Conservation (phyloP, 2,888 invertebrate genomes). For the Lasioglossum oenotherae region DNA sequence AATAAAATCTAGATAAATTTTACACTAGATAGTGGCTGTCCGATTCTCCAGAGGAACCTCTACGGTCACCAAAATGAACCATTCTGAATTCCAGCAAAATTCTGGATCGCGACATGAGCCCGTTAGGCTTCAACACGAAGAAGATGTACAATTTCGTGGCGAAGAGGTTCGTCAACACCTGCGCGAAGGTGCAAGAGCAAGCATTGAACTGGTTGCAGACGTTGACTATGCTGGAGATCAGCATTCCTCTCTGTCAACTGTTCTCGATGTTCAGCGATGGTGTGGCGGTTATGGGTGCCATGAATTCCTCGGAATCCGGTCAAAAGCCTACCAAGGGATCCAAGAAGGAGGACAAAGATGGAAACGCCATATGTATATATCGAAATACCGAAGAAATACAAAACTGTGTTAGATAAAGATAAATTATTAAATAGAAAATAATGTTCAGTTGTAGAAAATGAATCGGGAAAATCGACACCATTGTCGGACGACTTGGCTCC, state of each 20-base stretch:
- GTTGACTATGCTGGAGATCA: constrained; percentile 94
- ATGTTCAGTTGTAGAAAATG: constrained; percentile 89
- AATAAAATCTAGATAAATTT: too few relatives aligned
- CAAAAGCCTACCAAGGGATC: constrained; percentile 73
- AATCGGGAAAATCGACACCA: constrained; percentile 89
- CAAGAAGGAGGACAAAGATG: constrained; percentile 73
- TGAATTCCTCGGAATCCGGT: constrained; percentile 71
- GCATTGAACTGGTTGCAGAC: constrained; percentile 96
- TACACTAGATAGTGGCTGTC: too few relatives aligned
- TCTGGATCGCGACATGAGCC: constrained; percentile 97
- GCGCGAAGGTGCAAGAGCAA: constrained; percentile 93
- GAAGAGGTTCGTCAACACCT: constrained; percentile 92
- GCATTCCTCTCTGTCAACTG: constrained; percentile 93
- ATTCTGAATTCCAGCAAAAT: constrained; percentile 91
- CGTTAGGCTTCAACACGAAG: constrained; percentile 96
- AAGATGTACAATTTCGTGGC: constrained; percentile 98
- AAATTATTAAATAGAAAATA: neutral
- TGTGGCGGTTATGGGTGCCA: constrained; percentile 89
- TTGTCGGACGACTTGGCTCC: constrained; percentile 89
- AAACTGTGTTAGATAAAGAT: neutral
- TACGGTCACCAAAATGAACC: too few relatives aligned
- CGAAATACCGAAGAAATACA: neutral
- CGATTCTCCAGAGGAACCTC: too few relatives aligned
- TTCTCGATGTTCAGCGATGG: constrained; percentile 97
- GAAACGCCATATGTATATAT: constrained; percentile 86